Percentiles rank a stretch among this genome's conserved stretches.
Conservation (phyloP, 2,113 vertebrate species). For the Lamprologus lemairii region DNA sequence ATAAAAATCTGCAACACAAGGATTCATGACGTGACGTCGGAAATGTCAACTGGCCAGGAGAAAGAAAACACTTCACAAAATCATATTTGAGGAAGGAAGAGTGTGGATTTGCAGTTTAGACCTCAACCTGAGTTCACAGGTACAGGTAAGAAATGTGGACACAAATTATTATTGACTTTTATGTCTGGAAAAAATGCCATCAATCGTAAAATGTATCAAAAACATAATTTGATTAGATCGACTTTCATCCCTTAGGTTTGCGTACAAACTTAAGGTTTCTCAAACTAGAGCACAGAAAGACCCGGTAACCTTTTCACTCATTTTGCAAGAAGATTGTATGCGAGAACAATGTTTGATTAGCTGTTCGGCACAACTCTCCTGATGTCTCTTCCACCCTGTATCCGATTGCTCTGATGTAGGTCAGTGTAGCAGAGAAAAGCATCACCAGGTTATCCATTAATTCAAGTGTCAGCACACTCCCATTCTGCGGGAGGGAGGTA, state of each 20-base stretch:
- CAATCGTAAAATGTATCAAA: background rate
- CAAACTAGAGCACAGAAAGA: background rate
- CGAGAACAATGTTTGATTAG: background rate
- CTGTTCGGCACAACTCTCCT: background rate
- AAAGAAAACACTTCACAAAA: background rate
- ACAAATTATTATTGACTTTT: background rate
- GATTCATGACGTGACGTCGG: background rate
- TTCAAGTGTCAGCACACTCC: background rate
- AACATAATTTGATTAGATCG: background rate
- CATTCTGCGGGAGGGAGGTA: background rate
- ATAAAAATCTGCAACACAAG: background rate
- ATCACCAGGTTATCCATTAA: slow-evolving; percentile 62
- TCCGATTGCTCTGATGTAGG: background rate
- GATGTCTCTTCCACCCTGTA: background rate
- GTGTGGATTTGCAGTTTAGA: background rate
- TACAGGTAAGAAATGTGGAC: background rate
- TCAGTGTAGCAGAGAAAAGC: background rate
- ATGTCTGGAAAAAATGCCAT: background rate
- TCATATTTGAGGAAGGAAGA: background rate
- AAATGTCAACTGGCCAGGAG: background rate
- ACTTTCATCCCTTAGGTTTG: background rate
- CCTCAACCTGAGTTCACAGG: background rate
- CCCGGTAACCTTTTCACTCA: background rate
- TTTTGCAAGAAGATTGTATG: background rate
- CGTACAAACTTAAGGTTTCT: background rate